Evolutionary conservation across 2,113 vertebrate species (phyloP).

Genomic region (Natator depressus): DNA sequence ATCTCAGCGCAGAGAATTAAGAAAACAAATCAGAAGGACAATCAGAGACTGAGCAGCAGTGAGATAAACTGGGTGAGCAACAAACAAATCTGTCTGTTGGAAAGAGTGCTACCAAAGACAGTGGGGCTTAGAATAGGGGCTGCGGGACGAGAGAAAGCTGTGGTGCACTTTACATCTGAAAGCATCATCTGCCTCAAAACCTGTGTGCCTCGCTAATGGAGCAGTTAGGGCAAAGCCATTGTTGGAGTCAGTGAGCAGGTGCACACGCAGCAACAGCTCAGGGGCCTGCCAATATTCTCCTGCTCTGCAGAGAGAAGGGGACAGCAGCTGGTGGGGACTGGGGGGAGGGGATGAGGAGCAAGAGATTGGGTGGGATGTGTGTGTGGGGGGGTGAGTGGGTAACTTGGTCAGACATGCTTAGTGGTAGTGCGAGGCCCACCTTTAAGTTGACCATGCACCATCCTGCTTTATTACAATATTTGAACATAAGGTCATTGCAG

Average conservation of each 20-base stretch:
- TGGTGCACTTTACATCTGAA: neutral
- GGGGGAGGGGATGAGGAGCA: neutral
- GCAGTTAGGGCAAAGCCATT: neutral
- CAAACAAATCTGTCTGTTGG: neutral
- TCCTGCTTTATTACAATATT: neutral
- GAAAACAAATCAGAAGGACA: constrained; percentile 8
- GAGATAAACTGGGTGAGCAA: neutral
- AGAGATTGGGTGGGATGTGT: neutral
- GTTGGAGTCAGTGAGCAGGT: neutral
- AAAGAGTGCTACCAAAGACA: neutral
- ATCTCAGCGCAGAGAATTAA: neutral
- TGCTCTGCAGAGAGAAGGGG: neutral
- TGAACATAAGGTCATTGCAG: neutral
- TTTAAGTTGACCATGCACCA: neutral
- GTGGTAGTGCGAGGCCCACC: neutral
- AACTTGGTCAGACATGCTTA: neutral
- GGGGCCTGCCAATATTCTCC: neutral
- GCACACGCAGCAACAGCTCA: neutral
- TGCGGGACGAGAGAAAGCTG: neutral
- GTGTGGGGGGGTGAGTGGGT: neutral
- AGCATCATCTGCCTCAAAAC: constrained; percentile 4
- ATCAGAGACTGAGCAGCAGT: neutral
- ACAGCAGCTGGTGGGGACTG: constrained; percentile 28
- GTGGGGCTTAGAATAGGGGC: neutral
- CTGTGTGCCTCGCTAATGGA: neutral